Base-by-base conservation (phyloP, 37 sponge, comb jelly and placozoan genomes). In the Haliclona indistincta region DNA sequence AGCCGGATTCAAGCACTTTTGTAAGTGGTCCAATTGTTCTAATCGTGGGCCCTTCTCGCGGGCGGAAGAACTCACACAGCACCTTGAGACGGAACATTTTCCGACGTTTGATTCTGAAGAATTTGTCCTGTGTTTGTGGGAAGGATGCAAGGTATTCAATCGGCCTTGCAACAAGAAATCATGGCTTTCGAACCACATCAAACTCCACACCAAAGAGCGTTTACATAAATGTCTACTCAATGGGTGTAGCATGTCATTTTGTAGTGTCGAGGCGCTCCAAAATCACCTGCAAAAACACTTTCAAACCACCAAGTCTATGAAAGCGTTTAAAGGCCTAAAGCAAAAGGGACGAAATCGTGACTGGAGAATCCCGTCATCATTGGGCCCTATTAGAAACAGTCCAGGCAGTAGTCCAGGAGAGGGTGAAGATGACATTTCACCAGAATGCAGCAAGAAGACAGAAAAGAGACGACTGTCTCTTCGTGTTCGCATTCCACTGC, bases 111-210 rank as follows among this genome's bases (percentile, higher is more conserved):
- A 40, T 32, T 35, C 33, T 32, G 34, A 80, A 37, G 88, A 87
- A 43, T 20, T 76, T 15, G 70, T 83, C 10, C 33, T 84, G 34
- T 91, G 92, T 44, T 84, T 70, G 30, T 91, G 92, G 92, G 84
- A 91, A 60, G 88, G 84, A 10, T 91, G 92, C 36, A 76, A 77
- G 63, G 76, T 91, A 37, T 91, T 67, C 82, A 91, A 91, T 56
- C 25, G 44, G 29, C 88, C 87, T 0, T 71, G 80, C 33, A 68
- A 51, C 32, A 86, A 89, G 11, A 56, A 54, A 20, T 34, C 41
- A 19, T 91, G 92, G 92, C 86, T 91, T 5, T 41, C 52, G 53
- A 52, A 79, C 29, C 92, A 91, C 62, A 68, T 86, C 30, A 60
- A 79, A 25, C 39, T 54, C 28, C 71, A 80, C 43, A 68, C 70